Evolutionary conservation across 2,113 vertebrate genomes (phyloP).

Genomic region (Halichoeres trimaculatus): DNA sequence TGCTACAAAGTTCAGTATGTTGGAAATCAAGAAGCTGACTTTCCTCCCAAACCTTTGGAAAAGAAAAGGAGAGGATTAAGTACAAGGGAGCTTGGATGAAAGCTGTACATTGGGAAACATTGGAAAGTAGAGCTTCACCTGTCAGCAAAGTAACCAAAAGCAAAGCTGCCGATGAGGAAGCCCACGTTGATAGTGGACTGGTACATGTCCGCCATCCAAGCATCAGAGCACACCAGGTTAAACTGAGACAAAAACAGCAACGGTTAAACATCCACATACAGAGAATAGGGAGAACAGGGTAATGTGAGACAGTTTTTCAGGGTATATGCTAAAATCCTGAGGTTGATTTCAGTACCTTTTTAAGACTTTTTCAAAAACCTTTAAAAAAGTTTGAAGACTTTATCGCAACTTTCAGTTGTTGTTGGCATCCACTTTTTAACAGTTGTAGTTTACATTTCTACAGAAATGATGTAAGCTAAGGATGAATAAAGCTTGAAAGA

Average conservation of each 20-base stretch:
- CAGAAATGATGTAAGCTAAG: no score
- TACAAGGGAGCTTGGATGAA: no score
- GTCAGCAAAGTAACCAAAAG: slow-evolving; percentile 92
- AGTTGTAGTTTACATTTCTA: no score
- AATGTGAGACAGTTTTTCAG: no score
- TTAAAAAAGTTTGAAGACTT: no score
- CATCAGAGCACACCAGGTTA: slow-evolving; percentile 88
- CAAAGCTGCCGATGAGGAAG: slow-evolving; percentile 89
- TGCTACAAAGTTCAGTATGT: slow-evolving; percentile 82
- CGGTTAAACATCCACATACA: not conserved
- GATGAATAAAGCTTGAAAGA: no score
- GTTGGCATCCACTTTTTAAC: no score
- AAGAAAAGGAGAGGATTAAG: not conserved
- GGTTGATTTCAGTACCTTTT: no score
- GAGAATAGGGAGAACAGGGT: no score
- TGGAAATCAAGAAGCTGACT: slow-evolving; percentile 87
- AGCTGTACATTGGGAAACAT: not conserved
- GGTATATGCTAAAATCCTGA: no score
- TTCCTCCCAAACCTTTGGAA: slow-evolving; percentile 89
- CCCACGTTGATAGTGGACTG: slow-evolving; percentile 90
- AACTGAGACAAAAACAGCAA: slow-evolving; percentile 84
- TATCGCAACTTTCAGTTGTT: no score
- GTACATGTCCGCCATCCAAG: slow-evolving; percentile 91
- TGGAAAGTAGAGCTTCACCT: slow-evolving; percentile 78
- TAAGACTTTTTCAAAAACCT: no score